A percentile compares a stretch with the other conserved stretches of the same genome.
phyloP scores from a whole-genome alignment of 2,888 invertebrate species.

The Drosophila bunnanda region DNA sequence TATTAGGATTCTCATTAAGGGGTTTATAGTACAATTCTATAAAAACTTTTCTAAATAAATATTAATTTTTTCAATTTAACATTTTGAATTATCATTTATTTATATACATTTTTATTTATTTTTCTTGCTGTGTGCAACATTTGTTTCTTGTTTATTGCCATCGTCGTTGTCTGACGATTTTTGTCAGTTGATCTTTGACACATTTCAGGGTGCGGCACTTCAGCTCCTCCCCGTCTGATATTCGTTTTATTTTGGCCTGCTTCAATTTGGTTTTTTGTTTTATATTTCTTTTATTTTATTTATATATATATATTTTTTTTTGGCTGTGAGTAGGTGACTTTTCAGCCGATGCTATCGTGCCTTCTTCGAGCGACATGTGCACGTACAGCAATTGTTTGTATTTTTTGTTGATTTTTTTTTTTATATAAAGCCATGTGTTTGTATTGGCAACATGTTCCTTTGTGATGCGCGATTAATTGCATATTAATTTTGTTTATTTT shows the following conservation, averaged over 20 bases:
- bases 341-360: constrained; percentile 72
- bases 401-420: constrained; percentile 34
- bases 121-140: constrained; percentile 27
- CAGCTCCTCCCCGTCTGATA: constrained; percentile 14
- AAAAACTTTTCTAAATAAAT: too few species aligned
- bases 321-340: constrained; percentile 75
- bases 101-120: not conserved
- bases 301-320: constrained; percentile 25
- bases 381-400: constrained; percentile 68
- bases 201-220: constrained; percentile 76
- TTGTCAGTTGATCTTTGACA: constrained; percentile 82
- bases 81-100: too few species aligned
- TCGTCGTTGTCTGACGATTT: constrained; percentile 67
- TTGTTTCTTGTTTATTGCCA: constrained; percentile 63
- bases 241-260: constrained; percentile 39
- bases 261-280: constrained; percentile 35
- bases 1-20: not conserved
- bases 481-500: constrained; percentile 76
- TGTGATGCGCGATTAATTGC: constrained; percentile 80
- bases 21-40: not conserved
- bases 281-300: constrained; percentile 8
- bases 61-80: too few species aligned
- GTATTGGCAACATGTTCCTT: constrained; percentile 75
- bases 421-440: constrained; percentile 36
- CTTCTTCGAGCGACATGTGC: constrained; percentile 67